Conservation (phyloP, 2,797 vertebrate species). For the Esox masquinongy region DNA sequence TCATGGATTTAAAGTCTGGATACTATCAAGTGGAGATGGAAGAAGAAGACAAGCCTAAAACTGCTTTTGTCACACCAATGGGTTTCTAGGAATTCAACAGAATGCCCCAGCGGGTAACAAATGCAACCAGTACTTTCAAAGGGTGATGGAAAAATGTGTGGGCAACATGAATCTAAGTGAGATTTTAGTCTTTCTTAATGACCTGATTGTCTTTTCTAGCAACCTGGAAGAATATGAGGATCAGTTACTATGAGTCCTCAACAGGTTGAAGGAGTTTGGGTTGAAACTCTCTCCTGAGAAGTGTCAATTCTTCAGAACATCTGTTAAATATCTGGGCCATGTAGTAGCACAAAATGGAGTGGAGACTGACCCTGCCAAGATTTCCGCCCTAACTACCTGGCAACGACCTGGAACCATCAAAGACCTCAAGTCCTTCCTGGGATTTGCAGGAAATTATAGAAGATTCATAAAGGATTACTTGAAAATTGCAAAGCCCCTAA, state of each 20-base stretch:
- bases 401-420: not conserved
- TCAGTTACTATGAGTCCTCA: not conserved
- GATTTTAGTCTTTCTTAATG: slow-evolving; percentile 10
- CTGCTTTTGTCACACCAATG: not conserved
- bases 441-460: slow-evolving; percentile 12
- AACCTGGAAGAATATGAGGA: slow-evolving; percentile 10
- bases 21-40: too few relatives aligned
- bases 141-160: slow-evolving; percentile 13
- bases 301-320: slow-evolving; percentile 15
- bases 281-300: slow-evolving; percentile 14
- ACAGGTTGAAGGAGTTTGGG: not conserved
- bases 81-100: slow-evolving; percentile 14
- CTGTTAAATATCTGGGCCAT: slow-evolving; percentile 21
- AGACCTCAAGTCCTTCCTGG: not conserved
- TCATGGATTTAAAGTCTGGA: too few relatives aligned
- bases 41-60: too few relatives aligned
- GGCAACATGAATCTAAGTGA: slow-evolving; percentile 1
- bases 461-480: slow-evolving; percentile 4
- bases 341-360: slow-evolving; percentile 9
- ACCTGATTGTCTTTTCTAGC: slow-evolving; percentile 4
- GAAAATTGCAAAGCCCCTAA: not conserved
- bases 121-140: slow-evolving; percentile 5
- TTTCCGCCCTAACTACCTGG: slow-evolving; percentile 5
- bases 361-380: slow-evolving; percentile 17
- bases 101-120: slow-evolving; percentile 16